Base-by-base conservation (phyloP, 2,113 vertebrate species). In the Echinops telfairi region DNA sequence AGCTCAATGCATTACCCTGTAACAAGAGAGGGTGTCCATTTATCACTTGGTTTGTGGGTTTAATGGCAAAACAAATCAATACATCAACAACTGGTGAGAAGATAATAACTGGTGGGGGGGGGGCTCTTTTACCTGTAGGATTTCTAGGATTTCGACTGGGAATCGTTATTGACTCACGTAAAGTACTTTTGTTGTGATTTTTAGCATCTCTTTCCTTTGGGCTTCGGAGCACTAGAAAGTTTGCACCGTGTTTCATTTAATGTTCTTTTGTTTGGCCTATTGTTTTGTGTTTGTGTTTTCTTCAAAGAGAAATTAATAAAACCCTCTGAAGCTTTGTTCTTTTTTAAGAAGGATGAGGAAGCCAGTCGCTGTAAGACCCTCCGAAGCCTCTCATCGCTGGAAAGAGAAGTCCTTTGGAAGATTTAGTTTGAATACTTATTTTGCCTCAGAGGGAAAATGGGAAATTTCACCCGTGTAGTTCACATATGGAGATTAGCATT, bases 61-160 rank as follows among this genome's bases (percentile, higher is more conserved):
- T 97, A 97, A 97, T 97, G 96, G 95, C 87, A 97, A 98, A 98
- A 97, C 93, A 96, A 97, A 98, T 98, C 98, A 98, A 98, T 98
- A 98, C 97, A 82, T 97, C 97, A 98, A 97, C 89, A 98, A 96
- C 91, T 92, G 68, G 89, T 95, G 71, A 97, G 92, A 97, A 97
- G 98, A 97, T 98, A 98, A 97, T 97, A 98, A 96, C 91, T 95
- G 62, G 95, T 97, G 95, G 47, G 47, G 10, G 47, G 47, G 94
- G 97, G 96, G 92, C 91, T 84, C 95, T 62, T 94, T 96, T 87
- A 97, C 94, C 90, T 97, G 93, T 97, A 97, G 95, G 89, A 95
- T 96, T 97, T 96, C 96, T 95, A 97, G 96, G 90, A 81, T 96
- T 97, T 97, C 96, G 86, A 93, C 81, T 71, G 96, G 97, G 97